phyloP scores from a whole-genome alignment of 2,797 vertebrate species.

The Hoplostethus atlanticus region DNA sequence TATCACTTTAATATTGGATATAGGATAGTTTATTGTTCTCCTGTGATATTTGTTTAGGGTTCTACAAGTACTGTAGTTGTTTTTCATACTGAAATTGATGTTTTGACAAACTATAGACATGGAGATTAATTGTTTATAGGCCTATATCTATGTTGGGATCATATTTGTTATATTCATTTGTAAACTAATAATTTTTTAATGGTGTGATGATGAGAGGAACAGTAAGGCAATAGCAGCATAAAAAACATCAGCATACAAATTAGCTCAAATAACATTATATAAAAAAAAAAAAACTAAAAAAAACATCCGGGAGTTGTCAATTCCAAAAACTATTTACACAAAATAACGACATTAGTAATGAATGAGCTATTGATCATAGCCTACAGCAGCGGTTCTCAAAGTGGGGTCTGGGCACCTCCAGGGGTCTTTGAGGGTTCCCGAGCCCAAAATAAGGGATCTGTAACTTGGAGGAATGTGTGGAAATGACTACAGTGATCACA shows the following conservation, averaged over 20 bases:
- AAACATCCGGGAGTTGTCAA: too few relatives aligned
- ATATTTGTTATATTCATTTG: too few relatives aligned
- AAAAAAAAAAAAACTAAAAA: background rate
- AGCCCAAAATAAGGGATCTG: too few relatives aligned
- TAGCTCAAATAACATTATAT: background rate
- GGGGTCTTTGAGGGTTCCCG: too few relatives aligned
- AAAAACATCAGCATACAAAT: background rate
- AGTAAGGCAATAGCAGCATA: too few relatives aligned
- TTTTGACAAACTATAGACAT: background rate
- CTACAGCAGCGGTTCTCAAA: slow-evolving; percentile 13
- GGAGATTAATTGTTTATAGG: too few relatives aligned
- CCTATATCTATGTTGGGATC: too few relatives aligned
- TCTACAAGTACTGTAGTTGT: background rate
- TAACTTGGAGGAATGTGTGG: too few relatives aligned
- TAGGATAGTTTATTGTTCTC: background rate
- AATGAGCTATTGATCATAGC: background rate
- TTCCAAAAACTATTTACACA: background rate
- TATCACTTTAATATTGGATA: too few relatives aligned
- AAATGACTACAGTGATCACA: background rate
- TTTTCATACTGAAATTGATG: background rate
- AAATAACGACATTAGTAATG: background rate
- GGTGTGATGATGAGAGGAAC: too few relatives aligned
- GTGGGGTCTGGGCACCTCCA: background rate
- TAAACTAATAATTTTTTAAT: too few relatives aligned
- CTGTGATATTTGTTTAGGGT: slow-evolving; percentile 25